Conservation (phyloP, 2,888 invertebrate genomes). For the Philereme transversata region DNA sequence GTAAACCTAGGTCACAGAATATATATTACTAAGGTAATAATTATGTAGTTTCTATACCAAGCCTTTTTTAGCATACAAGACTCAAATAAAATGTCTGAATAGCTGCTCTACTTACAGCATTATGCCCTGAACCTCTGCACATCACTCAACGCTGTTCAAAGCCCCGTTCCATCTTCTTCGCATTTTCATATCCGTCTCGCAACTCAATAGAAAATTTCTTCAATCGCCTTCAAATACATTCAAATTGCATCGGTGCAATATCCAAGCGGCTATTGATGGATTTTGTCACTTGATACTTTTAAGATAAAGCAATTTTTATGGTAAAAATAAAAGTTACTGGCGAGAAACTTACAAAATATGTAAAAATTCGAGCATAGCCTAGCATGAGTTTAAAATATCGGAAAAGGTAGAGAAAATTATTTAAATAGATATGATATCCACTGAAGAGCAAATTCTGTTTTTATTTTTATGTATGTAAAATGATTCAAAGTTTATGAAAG, state of each 20-base stretch:
- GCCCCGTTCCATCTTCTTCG: slow-evolving; percentile 16
- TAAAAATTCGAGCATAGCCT: not conserved
- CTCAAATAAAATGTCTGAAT: not conserved
- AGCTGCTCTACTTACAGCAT: not conserved
- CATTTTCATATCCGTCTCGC: slow-evolving; percentile 21
- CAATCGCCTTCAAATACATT: slow-evolving; percentile 9
- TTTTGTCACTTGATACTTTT: slow-evolving; percentile 1
- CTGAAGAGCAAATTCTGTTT: too few species aligned
- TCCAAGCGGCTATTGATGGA: slow-evolving; percentile 10
- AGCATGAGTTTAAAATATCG: too few species aligned
- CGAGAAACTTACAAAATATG: not conserved
- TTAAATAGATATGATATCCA: too few species aligned
- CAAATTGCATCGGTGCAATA: slow-evolving; percentile 14
- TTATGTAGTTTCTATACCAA: too few species aligned
- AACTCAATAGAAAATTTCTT: slow-evolving; percentile 11
- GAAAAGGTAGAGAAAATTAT: too few species aligned
- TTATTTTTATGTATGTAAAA: too few species aligned
- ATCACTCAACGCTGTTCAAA: slow-evolving; percentile 7
- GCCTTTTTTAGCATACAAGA: too few species aligned
- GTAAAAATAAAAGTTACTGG: not conserved
- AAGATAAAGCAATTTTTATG: not conserved
- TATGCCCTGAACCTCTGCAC: slow-evolving; percentile 2
- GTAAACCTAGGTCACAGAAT: too few species aligned
- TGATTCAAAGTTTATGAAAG: too few species aligned
- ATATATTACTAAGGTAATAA: too few species aligned